Percentiles rank a stretch among this genome's conserved stretches.
Evolutionary conservation across 2,888 invertebrate genomes (phyloP).

Genomic region (Tetragonula carbonaria): DNA sequence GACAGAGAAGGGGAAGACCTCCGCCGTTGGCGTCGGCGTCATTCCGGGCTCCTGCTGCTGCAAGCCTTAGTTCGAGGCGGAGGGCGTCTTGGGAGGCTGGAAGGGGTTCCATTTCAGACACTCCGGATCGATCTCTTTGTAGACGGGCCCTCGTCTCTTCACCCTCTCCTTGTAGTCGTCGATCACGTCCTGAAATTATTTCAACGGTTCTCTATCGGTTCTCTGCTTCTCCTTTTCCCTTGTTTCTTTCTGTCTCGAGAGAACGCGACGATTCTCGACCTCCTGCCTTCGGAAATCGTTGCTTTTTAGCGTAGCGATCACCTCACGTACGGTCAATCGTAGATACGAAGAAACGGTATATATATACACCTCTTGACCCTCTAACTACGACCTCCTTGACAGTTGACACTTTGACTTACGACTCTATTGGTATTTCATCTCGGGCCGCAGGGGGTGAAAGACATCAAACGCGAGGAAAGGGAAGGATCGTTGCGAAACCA

Average conservation of each 20-base stretch:
- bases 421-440: not conserved
- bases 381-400: not conserved
- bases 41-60: slow-evolving; percentile 48
- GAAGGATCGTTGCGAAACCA: not conserved
- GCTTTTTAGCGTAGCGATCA: not conserved
- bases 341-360: slow-evolving; percentile 2
- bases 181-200: slow-evolving; percentile 91
- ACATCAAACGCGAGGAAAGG: not conserved
- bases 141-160: slow-evolving; percentile 89
- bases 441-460: too few species aligned
- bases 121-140: slow-evolving; percentile 94
- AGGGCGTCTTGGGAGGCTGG: slow-evolving; percentile 86
- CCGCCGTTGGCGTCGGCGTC: slow-evolving; percentile 53
- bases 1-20: slow-evolving; percentile 23
- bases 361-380: not conserved
- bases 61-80: slow-evolving; percentile 81
- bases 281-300: slow-evolving; percentile 2
- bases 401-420: not conserved
- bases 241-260: not conserved
- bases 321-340: not conserved
- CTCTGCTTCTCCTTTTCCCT: slow-evolving; percentile 13
- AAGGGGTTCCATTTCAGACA: slow-evolving; percentile 96
- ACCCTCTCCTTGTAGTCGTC: slow-evolving; percentile 96
- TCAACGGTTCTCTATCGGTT: slow-evolving; percentile 51
- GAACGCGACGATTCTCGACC: not conserved